These are phyloP conservation scores for Noturus placidus DNA, from an alignment of 2,113 vertebrate genomes.

Conservation along the genomic window DNA sequence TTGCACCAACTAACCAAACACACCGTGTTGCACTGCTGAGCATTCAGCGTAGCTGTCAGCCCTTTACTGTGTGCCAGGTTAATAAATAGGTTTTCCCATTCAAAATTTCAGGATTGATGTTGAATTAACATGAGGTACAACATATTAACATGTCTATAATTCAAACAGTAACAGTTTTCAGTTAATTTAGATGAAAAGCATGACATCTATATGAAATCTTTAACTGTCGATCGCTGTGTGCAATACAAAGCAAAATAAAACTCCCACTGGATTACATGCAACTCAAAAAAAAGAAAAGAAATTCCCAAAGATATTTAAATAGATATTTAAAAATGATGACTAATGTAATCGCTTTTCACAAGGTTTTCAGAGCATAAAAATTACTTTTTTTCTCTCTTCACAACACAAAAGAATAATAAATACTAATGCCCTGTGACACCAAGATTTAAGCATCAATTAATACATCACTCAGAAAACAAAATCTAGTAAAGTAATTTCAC, in stretches of 20 bases:
- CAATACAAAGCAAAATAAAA: slow-evolving; percentile 30
- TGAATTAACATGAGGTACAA: slow-evolving; percentile 32
- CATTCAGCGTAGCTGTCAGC: slow-evolving; percentile 3
- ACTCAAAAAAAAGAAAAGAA: neutral
- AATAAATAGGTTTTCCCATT: slow-evolving; percentile 20
- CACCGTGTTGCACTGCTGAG: neutral
- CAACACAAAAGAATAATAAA: neutral
- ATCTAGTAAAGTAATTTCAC: neutral
- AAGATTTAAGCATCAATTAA: neutral
- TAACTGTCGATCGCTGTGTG: neutral
- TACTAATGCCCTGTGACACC: neutral
- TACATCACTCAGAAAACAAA: neutral
- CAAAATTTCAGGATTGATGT: slow-evolving; percentile 4
- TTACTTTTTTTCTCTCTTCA: neutral
- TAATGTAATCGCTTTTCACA: slow-evolving; percentile 44
- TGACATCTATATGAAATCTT: neutral
- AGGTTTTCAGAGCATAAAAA: slow-evolving; percentile 42
- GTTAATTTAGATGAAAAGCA: neutral
- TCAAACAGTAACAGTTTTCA: slow-evolving; percentile 19
- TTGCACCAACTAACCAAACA: slow-evolving; percentile 34
- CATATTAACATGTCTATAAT: slow-evolving; percentile 27
- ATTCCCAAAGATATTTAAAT: neutral
- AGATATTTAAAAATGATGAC: neutral
- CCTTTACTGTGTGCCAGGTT: slow-evolving; percentile 10
- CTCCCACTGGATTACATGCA: slow-evolving; percentile 64